Percentiles rank a stretch among this genome's conserved stretches.
These are phyloP conservation scores for Oncorhynchus gorbuscha DNA, from an alignment of 2,113 vertebrate genomes.

Conservation along the genomic window DNA sequence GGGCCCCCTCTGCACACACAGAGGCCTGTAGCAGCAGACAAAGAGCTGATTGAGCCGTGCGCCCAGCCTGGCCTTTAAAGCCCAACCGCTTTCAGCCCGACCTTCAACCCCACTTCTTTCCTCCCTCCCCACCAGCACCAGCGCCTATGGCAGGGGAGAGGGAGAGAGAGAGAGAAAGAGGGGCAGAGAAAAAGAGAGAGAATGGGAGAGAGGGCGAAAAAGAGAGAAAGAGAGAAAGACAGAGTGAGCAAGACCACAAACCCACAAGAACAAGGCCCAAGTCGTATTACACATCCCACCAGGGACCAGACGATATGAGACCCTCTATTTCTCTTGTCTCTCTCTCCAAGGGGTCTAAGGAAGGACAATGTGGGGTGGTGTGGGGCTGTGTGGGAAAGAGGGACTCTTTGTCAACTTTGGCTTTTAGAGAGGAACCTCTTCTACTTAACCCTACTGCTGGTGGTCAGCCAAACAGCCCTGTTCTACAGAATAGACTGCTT, in stretches of 20 bases:
- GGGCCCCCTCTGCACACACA: constrained; percentile 56
- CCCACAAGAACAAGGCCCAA: constrained; percentile 22
- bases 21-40: constrained; percentile 64
- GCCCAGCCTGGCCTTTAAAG: constrained; percentile 58
- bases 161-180: constrained; percentile 6
- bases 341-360: background rate
- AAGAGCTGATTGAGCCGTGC: constrained; percentile 74
- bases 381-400: constrained; percentile 20
- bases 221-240: background rate
- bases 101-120: constrained; percentile 59
- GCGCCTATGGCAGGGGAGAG: constrained; percentile 38
- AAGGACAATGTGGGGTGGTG: background rate
- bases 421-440: constrained; percentile 16
- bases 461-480: constrained; percentile 40
- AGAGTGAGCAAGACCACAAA: constrained; percentile 2
- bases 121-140: constrained; percentile 21
- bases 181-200: constrained; percentile 21
- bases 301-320: background rate
- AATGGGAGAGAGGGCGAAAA: background rate
- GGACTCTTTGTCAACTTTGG: constrained; percentile 27
- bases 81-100: constrained; percentile 54
- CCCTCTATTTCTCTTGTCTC: background rate
- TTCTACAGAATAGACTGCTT: constrained; percentile 37
- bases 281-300: constrained; percentile 1
- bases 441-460: constrained; percentile 45